phyloP scores from a whole-genome alignment of 2,113 vertebrate genomes.

The Silurus asotus region DNA sequence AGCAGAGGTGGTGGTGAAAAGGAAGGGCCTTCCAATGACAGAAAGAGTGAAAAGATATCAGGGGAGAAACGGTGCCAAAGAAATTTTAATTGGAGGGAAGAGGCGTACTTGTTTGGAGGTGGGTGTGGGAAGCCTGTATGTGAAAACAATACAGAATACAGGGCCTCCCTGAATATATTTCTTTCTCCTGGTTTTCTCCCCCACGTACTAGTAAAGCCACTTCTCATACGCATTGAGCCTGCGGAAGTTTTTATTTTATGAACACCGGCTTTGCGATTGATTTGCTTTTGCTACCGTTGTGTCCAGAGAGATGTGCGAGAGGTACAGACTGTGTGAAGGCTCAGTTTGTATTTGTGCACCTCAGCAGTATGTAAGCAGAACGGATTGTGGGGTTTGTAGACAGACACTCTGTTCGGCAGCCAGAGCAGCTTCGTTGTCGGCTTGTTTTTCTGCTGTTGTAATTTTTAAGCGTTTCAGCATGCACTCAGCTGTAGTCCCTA shows the following conservation, averaged over 20 bases:
- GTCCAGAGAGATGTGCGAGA: constrained; percentile 14
- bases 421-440: constrained; percentile 29
- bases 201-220: not conserved
- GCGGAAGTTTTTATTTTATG: constrained; percentile 14
- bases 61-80: constrained; percentile 45
- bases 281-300: constrained; percentile 41
- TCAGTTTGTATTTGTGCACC: not conserved
- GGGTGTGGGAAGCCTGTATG: constrained; percentile 34
- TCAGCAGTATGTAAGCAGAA: not conserved
- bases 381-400: constrained; percentile 30
- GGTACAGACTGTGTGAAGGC: not conserved
- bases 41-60: constrained; percentile 49
- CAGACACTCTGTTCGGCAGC: constrained; percentile 24
- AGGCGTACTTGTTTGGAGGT: constrained; percentile 39
- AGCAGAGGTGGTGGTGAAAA: constrained; percentile 20
- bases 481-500: constrained; percentile 1
- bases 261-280: constrained; percentile 29
- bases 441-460: constrained; percentile 19
- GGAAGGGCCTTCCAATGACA: constrained; percentile 37
- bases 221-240: constrained; percentile 21
- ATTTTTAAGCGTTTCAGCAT: constrained; percentile 12
- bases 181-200: not conserved
- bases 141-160: constrained; percentile 32
- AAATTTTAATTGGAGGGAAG: constrained; percentile 55
- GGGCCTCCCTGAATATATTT: not conserved